phyloP scores from a whole-genome alignment of 1,140 invertebrate genomes.

The Neoseiulus cucumeris region DNA sequence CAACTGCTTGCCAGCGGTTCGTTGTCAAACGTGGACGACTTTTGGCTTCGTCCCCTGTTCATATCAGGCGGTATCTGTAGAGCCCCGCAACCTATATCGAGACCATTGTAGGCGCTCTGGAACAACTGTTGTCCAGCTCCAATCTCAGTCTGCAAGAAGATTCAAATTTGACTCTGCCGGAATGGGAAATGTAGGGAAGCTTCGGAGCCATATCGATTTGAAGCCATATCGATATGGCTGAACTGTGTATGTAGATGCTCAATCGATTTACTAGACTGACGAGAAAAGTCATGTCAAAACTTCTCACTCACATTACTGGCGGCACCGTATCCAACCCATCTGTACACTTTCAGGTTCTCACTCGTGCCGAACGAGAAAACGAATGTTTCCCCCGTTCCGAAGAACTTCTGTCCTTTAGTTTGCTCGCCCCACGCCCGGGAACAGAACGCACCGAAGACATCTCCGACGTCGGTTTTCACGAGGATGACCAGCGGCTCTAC shows the following conservation, averaged over 20 bases:
- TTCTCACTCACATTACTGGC: background rate
- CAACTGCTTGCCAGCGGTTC: background rate
- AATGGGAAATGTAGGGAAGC: no score
- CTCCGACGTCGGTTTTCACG: background rate
- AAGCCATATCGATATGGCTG: no score
- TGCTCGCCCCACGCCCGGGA: background rate
- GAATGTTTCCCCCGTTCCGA: constrained; percentile 1
- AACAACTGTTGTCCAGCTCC: constrained; percentile 2
- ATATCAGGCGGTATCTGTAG: constrained; percentile 1
- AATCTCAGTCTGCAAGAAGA: background rate
- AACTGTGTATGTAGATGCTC: no score
- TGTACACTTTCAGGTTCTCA: background rate
- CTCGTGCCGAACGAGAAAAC: background rate
- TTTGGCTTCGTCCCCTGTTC: background rate
- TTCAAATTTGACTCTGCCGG: no score
- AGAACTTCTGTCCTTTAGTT: background rate
- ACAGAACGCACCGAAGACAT: constrained; percentile 1
- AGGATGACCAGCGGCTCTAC: background rate
- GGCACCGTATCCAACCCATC: background rate
- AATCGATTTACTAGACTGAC: no score
- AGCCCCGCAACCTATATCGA: constrained; percentile 3
- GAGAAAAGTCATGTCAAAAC: no score
- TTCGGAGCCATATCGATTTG: no score
- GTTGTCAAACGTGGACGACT: background rate
- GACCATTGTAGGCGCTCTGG: background rate